Evolutionary conservation across 2,797 vertebrate species (phyloP).

Genomic region (Adelosebastes latens): DNA sequence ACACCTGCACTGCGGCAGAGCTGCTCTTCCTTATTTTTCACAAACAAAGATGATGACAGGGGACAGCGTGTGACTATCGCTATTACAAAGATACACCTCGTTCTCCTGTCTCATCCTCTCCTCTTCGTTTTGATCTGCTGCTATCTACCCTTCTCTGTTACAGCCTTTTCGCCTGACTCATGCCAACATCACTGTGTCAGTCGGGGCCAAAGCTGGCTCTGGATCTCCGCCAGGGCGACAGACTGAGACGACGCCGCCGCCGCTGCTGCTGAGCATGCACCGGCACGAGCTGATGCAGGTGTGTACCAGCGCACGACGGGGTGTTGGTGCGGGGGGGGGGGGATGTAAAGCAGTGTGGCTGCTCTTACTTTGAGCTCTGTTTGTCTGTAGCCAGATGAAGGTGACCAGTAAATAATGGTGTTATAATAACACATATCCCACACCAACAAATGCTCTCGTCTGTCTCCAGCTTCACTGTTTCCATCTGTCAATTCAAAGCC

Average conservation of each 20-base stretch:
- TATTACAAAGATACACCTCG: background rate
- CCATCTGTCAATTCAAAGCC: background rate
- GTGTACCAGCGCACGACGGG: background rate
- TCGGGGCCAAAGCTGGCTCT: constrained; percentile 25
- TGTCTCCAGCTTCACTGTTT: background rate
- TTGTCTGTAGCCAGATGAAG: background rate
- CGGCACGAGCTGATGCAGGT: constrained; percentile 20
- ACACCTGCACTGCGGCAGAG: constrained; percentile 44
- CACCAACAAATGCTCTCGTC: background rate
- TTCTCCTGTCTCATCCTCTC: background rate
- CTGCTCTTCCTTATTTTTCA: background rate
- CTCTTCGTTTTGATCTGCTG: background rate
- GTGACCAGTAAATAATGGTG: background rate
- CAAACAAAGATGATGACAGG: background rate
- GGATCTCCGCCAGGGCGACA: constrained; percentile 51
- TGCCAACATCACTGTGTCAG: constrained; percentile 7
- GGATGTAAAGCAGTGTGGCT: background rate
- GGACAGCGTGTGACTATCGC: background rate
- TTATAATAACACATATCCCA: background rate
- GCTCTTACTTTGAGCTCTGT: background rate
- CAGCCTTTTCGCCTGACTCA: constrained; percentile 11
- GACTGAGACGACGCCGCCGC: background rate
- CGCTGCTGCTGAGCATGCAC: constrained; percentile 25
- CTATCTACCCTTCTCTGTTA: background rate
- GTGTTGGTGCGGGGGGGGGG: background rate